Base-by-base conservation (phyloP, 1,140 invertebrate genomes). In the Steinernema feltiae region DNA sequence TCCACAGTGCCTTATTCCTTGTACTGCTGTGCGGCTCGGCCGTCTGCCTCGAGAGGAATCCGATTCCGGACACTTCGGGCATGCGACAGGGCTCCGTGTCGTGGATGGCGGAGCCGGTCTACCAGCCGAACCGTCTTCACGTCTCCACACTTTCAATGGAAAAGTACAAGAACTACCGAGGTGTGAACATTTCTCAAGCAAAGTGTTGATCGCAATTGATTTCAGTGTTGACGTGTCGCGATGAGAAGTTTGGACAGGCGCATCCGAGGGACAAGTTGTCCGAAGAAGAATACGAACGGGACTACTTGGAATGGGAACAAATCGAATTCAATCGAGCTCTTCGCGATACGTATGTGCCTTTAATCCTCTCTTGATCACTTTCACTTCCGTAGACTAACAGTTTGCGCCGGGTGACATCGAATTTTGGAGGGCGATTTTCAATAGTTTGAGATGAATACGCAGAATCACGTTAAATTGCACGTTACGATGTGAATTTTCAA, bases 1-100 rank as follows among this genome's bases (percentile, higher is more conserved):
- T 63, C 53, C 53, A 63, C 53, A 63, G 53, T 27, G 53, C 53
- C 15, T n/a, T 63, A 27, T 63, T 63, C 53, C n/a, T n/a, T n/a
- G 53, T 27, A 27, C 53, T 63, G 15, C 53, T 63, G 12, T 63
- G 53, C 12, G 7, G 53, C 24, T 27, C 53, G 12, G 53, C 53
- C 2, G 2, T 27, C 53, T 63, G 24, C 53, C 7, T 18, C 18
- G 35, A 41, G 35, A 41, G 18, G 35, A 63, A 63, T 46, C 41
- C 41, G 15, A 63, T 63, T 7, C 53, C 53, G 15, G 24, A 17
- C 24, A 21, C 15, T 15, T 27, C 53, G 3, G 53, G 24, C 7
- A 27, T 15, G 15, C 2, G 2, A 3, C 7, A 63, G 24, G 53
- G 53, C 7, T 12, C 12, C 3, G 24, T 63, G 53, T 21, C 53